Conservation (phyloP, 53 echinoderm and acorn worm genomes). For the Pentamera pediparva region DNA sequence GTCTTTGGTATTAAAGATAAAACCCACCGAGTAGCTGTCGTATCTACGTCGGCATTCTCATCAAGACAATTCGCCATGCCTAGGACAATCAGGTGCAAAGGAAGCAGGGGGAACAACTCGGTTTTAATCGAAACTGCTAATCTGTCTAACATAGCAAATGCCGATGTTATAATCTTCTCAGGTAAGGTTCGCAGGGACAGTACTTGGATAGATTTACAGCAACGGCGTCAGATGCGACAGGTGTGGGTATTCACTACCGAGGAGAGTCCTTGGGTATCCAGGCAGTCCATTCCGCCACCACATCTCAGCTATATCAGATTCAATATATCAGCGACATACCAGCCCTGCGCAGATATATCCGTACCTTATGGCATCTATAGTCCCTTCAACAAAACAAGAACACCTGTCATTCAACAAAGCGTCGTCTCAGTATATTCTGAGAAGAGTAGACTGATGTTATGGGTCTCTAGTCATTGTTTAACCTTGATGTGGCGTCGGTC, state of each 20-base stretch:
- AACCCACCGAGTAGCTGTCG: no score
- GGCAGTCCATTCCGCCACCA: neutral
- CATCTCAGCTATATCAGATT: neutral
- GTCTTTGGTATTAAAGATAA: no score
- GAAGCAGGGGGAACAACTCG: no score
- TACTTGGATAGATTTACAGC: neutral
- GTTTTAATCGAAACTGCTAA: no score
- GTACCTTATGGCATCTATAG: neutral
- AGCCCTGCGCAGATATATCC: neutral
- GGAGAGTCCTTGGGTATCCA: neutral
- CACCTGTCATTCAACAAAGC: no score
- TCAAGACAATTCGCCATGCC: no score
- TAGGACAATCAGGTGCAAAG: no score
- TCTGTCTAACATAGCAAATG: neutral
- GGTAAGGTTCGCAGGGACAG: neutral
- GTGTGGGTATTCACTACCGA: neutral
- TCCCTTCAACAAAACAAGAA: neutral
- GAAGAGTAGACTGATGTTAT: neutral
- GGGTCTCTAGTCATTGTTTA: constrained; percentile 9
- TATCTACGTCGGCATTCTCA: no score
- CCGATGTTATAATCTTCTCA: neutral
- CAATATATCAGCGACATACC: neutral
- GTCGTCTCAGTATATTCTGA: neutral
- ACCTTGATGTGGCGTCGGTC: neutral
- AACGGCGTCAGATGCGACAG: neutral